Conservation (phyloP, 92 coral and sea anemone species). For the Epizoanthus illoricatus region DNA sequence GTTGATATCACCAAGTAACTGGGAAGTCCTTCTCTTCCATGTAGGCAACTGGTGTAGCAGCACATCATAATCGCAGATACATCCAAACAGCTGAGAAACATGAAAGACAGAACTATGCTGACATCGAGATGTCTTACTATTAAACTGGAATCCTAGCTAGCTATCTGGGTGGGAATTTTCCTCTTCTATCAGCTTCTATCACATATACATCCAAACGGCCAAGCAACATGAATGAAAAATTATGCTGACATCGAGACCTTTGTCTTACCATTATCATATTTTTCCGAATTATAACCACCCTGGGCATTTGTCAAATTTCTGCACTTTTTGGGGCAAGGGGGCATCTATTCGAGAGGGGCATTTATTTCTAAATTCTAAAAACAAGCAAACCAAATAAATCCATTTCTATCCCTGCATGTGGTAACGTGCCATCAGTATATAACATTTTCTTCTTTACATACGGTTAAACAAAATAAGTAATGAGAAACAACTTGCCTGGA, state of each 20-base stretch:
- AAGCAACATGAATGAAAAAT: background rate
- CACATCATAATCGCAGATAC: slow-evolving; percentile 75
- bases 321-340: too few relatives aligned
- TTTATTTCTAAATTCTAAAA: too few relatives aligned
- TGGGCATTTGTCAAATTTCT: too few relatives aligned
- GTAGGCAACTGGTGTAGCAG: slow-evolving; percentile 64
- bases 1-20: slow-evolving; percentile 56
- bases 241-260: background rate
- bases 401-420: too few relatives aligned
- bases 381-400: too few relatives aligned
- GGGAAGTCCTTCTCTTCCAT: slow-evolving; percentile 70
- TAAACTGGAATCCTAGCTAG: background rate
- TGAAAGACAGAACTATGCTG: background rate
- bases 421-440: too few relatives aligned
- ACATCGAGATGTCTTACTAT: background rate
- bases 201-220: slow-evolving; percentile 59
- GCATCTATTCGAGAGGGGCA: too few relatives aligned
- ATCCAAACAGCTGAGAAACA: slow-evolving; percentile 53
- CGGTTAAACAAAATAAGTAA: too few relatives aligned
- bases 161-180: background rate
- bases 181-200: too few relatives aligned
- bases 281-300: too few relatives aligned
- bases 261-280: background rate
- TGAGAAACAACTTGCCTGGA: too few relatives aligned
- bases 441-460: too few relatives aligned